phyloP scores from a whole-genome alignment of 2,797 vertebrate species.

The Erpetoichthys calabaricus region DNA sequence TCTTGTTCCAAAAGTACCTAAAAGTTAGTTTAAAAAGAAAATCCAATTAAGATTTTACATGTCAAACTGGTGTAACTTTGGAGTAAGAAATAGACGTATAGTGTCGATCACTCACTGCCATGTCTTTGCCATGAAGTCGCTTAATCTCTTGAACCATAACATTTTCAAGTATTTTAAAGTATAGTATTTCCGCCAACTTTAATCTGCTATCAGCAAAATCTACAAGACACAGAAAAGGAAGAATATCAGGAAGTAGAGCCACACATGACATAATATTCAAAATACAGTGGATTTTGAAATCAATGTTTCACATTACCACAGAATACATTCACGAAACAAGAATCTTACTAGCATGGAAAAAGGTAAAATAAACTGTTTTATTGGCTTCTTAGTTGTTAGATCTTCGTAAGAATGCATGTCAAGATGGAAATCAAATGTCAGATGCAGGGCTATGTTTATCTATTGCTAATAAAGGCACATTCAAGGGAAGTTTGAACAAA shows the following conservation, averaged over 20 bases:
- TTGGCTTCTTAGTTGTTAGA: no score
- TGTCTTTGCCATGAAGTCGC: constrained; percentile 81
- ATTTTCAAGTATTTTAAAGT: constrained; percentile 89
- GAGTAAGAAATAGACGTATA: constrained; percentile 6
- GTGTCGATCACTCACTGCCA: constrained; percentile 64
- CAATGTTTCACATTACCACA: no score
- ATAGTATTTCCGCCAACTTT: constrained; percentile 87
- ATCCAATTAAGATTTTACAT: neutral
- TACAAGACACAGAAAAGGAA: constrained; percentile 33
- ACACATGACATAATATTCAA: no score
- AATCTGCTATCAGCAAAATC: constrained; percentile 89
- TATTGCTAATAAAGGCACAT: no score
- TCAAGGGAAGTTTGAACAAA: no score
- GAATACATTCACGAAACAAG: no score
- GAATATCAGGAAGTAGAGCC: neutral
- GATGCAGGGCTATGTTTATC: no score
- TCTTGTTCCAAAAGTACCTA: constrained; percentile 85
- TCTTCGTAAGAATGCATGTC: no score
- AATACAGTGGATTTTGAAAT: no score
- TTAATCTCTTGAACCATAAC: constrained; percentile 75
- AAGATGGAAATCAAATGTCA: no score
- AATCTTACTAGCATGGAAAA: no score
- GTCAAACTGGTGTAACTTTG: neutral
- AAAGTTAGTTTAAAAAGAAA: neutral
- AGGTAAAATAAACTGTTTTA: no score